phyloP scores from a whole-genome alignment of 2,113 vertebrate species.

The Gracilinanus agilis region DNA sequence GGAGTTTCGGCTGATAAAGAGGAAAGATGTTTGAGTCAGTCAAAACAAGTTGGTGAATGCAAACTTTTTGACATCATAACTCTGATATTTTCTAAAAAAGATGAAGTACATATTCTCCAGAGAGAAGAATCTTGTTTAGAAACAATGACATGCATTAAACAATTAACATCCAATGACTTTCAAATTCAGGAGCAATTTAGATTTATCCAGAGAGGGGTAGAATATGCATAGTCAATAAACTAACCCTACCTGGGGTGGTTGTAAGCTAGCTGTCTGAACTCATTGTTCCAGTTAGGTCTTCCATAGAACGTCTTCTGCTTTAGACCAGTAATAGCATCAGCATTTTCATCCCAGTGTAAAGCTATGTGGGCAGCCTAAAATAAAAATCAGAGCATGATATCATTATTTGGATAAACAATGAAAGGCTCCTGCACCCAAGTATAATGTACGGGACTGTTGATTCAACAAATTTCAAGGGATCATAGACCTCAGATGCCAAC shows the following conservation, averaged over 20 bases:
- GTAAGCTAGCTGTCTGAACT: slow-evolving; percentile 87
- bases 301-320: slow-evolving; percentile 89
- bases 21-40: slow-evolving; percentile 23
- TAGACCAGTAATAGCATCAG: slow-evolving; percentile 88
- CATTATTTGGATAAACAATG: slow-evolving; percentile 49
- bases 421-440: background rate
- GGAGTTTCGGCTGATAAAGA: background rate
- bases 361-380: slow-evolving; percentile 88
- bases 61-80: background rate
- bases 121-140: background rate
- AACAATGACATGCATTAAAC: background rate
- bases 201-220: background rate
- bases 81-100: background rate
- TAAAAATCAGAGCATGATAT: slow-evolving; percentile 65
- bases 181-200: background rate
- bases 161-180: background rate
- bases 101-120: background rate
- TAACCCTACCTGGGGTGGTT: slow-evolving; percentile 86
- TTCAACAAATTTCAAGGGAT: slow-evolving; percentile 1
- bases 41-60: background rate
- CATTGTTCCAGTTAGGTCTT: slow-evolving; percentile 89
- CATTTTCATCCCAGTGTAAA: slow-evolving; percentile 85
- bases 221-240: slow-evolving; percentile 7
- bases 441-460: background rate
- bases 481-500: background rate